phyloP scores from a whole-genome alignment of 1,140 invertebrate genomes.

The Pseudobourletiella spinata region DNA sequence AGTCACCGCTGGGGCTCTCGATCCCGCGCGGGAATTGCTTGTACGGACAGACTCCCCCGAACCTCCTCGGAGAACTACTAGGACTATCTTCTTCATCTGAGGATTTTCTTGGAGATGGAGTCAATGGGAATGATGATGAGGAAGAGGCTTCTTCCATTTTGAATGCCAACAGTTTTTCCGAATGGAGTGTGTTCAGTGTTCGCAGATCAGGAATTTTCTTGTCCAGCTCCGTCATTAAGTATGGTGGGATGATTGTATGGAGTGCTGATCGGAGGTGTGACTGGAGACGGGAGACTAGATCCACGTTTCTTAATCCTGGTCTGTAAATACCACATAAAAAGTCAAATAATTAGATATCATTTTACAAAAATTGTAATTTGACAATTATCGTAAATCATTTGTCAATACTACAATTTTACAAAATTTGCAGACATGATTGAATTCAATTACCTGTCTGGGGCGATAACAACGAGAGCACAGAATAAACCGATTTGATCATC shows the following conservation, averaged over 20 bases:
- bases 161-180: constrained; percentile 87
- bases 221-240: constrained; percentile 74
- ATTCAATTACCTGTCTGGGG: constrained; percentile 54
- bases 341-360: neutral
- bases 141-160: constrained; percentile 68
- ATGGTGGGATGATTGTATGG: constrained; percentile 53
- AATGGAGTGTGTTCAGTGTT: constrained; percentile 90
- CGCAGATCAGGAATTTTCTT: constrained; percentile 90
- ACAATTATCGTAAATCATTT: neutral
- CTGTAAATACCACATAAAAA: constrained; percentile 39
- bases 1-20: constrained; percentile 62
- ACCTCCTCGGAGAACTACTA: neutral
- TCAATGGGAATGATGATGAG: constrained; percentile 10
- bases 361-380: neutral
- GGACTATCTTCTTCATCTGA: constrained; percentile 22
- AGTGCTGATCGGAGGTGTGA: constrained; percentile 25
- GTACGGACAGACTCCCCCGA: constrained; percentile 16
- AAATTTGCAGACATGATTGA: too few relatives aligned
- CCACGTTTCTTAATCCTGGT: constrained; percentile 86
- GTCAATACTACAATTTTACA: neutral
- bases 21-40: constrained; percentile 25
- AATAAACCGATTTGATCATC: constrained; percentile 91
- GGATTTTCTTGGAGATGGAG: constrained; percentile 26
- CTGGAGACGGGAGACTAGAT: constrained; percentile 68
- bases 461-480: constrained; percentile 89